Evolutionary conservation across 2,113 vertebrate species (phyloP).

Genomic region (Melanerpes aurifrons): DNA sequence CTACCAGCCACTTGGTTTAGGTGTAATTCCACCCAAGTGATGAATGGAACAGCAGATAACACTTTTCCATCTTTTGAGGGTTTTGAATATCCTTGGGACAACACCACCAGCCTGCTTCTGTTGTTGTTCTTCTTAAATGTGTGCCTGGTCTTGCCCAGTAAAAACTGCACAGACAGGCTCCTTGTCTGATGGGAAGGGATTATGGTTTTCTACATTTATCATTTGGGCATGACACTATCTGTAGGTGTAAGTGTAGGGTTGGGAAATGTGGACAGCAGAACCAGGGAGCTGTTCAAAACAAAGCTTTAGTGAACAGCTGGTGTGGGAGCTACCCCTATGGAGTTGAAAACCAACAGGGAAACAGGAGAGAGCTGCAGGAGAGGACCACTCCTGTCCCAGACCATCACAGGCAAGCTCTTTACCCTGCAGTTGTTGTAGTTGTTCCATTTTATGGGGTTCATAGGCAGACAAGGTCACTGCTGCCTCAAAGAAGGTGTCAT

Average conservation of each 20-base stretch:
- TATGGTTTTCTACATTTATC: slow-evolving; percentile 82
- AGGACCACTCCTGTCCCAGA: background rate
- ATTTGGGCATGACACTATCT: slow-evolving; percentile 75
- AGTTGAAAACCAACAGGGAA: background rate
- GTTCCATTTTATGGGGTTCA: background rate
- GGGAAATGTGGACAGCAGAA: background rate
- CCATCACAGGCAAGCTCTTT: accelerated
- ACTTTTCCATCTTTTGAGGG: too few relatives aligned
- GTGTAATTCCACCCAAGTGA: too few relatives aligned
- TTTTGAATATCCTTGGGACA: too few relatives aligned
- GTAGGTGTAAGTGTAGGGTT: background rate
- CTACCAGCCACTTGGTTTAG: too few relatives aligned
- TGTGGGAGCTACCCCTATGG: accelerated
- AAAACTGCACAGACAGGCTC: slow-evolving; percentile 87
- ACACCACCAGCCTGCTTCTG: too few relatives aligned
- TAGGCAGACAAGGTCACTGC: background rate
- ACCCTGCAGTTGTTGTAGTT: accelerated
- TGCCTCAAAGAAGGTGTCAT: accelerated
- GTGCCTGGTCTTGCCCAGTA: slow-evolving; percentile 6
- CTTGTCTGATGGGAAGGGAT: slow-evolving; percentile 81
- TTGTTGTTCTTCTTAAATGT: too few relatives aligned
- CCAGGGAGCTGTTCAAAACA: background rate
- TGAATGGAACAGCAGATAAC: too few relatives aligned
- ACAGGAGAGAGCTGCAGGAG: too few relatives aligned
- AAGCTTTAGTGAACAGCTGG: background rate